Evolutionary conservation across 2,113 vertebrate genomes (phyloP), one percentile per base, ranked within the genome.

Genomic region (Aleadryas rufinucha): DNA sequence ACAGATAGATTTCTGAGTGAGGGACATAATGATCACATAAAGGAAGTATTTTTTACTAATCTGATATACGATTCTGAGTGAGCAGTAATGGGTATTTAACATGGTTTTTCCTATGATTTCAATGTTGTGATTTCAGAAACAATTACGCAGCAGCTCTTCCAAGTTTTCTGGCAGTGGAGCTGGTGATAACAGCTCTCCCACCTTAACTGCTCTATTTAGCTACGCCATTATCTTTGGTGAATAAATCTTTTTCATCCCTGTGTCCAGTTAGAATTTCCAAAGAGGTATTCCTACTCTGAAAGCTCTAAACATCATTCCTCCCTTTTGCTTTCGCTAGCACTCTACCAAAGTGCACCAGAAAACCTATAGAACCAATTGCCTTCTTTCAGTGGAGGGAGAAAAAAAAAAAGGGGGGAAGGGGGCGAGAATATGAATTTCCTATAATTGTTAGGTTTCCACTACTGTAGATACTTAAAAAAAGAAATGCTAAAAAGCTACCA

Each of bases 371-470:
- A 83, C 35, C 54, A 7, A 6, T 56, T 84, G 9, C 5, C 11
- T 60, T 63, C 22, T 76, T 80, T 64, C 57, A 50, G 7, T 11
- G 13, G 8, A 68, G 20, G 16, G 21, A 65, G 20, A 20, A 30
- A 7, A 13, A n/a, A 35, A 22, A 16, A 6, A 7, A 0, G 1
- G 1, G 4, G 4, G 3, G 4, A 9, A 21, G 13, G 5, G 19
- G 11, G 3, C 0, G 0, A 21, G 13, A 35, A 42, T 54, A 54
- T 1, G 5, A 37, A 47, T 85, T 69, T 85, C 19, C 16, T 54
- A 1, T 31, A 66, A 30, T 33, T 53, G 1, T 49, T 53, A 54
- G 2, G 11, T 59, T 85, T 90, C 15, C 6, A 47, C 7, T 71
- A 45, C 9, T 57, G 15, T 8, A 56, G 20, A 49, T 52, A 15